Evolutionary conservation across 2,888 invertebrate genomes (phyloP), one percentile per base, ranked within the genome.

Genomic region (Quadroppia sp.): DNA sequence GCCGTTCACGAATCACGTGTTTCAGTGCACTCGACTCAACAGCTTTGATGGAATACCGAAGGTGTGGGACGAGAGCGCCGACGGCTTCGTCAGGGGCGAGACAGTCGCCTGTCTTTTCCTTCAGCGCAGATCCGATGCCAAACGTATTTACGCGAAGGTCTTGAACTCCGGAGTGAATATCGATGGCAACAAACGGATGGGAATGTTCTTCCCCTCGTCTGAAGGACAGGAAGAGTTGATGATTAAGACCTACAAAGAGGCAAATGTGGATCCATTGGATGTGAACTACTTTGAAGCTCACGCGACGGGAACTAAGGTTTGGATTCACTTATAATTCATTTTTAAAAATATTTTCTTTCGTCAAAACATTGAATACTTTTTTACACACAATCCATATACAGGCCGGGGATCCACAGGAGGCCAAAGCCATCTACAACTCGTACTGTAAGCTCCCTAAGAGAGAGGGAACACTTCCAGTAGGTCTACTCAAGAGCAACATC

Each of bases 401-500:
- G 77, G 80, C 81, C 61, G 82, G 85, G 45, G 85, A 85, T 78
- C 85, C 85, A 6, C 84, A 85, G 78, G 85, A 86, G 78, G 81
- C 84, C 23, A 83, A 84, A 78, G 82, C 83, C 40, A 83, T 85
- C 75, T 30, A 61, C 40, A 40, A 74, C 25, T 40, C 67, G 7
- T 67, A 67, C 40, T 72, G 72, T n/a, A 3, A 20, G 3, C 32
- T 89, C 13, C 88, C 89, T 81, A 89, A 88, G 77, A 87, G 94
- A 64, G 85, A 86, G 75, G 83, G 84, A 40, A 94, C 96, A 9
- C 86, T 99, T 64, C 83, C 95, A 61, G 88, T 99, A 80, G 98
- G 98, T 20, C 96, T 97, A 0, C 92, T 97, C 0, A 98, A 98
- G 83, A 95, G 95, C 30, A 99, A 98, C 84, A 96, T 98, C 94